phyloP scores from a whole-genome alignment of 2,797 vertebrate species.

The Megaceryle alcyon region DNA sequence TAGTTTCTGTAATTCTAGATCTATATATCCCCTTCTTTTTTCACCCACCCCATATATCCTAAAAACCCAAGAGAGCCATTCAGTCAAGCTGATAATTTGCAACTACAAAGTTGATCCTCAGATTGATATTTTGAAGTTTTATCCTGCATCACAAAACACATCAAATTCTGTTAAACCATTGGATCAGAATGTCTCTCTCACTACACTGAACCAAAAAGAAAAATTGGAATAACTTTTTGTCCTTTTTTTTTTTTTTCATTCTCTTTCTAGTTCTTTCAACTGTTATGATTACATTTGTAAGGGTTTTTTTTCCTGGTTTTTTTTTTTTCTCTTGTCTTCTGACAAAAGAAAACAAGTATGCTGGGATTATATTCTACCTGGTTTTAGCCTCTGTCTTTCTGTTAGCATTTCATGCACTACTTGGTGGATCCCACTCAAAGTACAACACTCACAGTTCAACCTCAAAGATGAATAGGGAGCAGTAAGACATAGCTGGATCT shows the following conservation, averaged over 20 bases:
- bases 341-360: background rate
- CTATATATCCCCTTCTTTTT: background rate
- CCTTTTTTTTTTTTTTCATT: background rate
- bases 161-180: background rate
- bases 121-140: background rate
- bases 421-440: background rate
- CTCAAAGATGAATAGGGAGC: background rate
- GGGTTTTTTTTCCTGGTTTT: background rate
- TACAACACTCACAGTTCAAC: background rate
- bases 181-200: background rate
- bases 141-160: background rate
- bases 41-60: background rate
- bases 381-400: background rate
- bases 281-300: background rate
- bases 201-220: background rate
- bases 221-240: background rate
- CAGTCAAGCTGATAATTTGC: background rate
- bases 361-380: background rate
- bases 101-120: background rate
- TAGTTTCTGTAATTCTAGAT: background rate
- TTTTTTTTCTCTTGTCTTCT: background rate
- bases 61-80: background rate
- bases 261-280: background rate
- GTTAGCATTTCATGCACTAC: background rate
- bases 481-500: background rate